Conservation (phyloP, 2,113 vertebrate genomes). For the Toxotes chatareus region DNA sequence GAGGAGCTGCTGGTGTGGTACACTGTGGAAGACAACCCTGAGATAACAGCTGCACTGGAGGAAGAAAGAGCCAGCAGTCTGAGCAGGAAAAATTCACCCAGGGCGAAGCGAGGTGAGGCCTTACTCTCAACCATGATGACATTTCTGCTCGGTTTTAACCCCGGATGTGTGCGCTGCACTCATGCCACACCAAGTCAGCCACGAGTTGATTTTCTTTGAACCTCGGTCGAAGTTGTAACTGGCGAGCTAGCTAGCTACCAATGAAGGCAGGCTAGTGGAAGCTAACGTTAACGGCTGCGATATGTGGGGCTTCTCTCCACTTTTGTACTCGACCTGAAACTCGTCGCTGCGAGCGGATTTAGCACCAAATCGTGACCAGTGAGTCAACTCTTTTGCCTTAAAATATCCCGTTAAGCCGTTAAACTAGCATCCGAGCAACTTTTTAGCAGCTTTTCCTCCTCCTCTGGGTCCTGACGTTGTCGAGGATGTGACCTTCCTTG, state of each 20-base stretch:
- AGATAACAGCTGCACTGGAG: conserved; percentile 97
- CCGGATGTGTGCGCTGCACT: too few relatives aligned
- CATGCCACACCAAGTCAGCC: not conserved
- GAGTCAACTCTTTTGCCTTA: rapidly evolving
- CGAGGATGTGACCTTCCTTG: conserved; percentile 84
- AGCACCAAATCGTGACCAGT: not conserved
- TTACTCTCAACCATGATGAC: conserved; percentile 1
- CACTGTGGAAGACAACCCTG: conserved; percentile 96
- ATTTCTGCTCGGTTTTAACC: not conserved
- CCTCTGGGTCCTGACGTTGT: conserved; percentile 65
- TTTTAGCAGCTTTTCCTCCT: conserved; percentile 53
- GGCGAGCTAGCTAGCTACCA: conserved; percentile 58
- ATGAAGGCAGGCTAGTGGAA: conserved; percentile 59
- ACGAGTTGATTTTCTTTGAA: conserved; percentile 5
- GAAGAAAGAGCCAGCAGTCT: conserved; percentile 92
- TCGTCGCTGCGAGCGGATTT: conserved; percentile 11
- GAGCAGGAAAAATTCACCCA: conserved; percentile 88
- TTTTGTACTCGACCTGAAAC: conserved; percentile 54
- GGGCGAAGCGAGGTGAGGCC: conserved; percentile 84
- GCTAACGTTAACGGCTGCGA: conserved; percentile 64
- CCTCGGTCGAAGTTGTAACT: conserved; percentile 63
- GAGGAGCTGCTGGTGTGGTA: conserved; percentile 96
- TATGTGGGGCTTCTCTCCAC: conserved; percentile 71
- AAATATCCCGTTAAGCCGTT: not conserved
- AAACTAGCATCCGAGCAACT: conserved; percentile 28